Evolutionary conservation across 2,797 vertebrate genomes (phyloP), one percentile per base, ranked within the genome.

Genomic region (Enteromius unitaeniatus): DNA sequence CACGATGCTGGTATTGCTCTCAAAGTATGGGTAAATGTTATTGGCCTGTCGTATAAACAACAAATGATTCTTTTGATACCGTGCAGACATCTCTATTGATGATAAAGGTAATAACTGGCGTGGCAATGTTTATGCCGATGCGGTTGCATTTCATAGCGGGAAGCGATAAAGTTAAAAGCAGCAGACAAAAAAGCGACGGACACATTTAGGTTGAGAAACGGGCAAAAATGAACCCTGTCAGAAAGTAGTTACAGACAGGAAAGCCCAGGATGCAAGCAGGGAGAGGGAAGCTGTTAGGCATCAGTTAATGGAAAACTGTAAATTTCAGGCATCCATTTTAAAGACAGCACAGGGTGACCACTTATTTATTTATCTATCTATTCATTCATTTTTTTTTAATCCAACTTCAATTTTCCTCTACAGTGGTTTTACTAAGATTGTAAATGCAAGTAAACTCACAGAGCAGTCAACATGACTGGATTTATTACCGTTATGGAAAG

Each of bases 351-450:
- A 80, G 91, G 91, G 90, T 92, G 91, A 94, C 91, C 89, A 91
- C 91, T 93, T 93, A 93, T 94, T 95, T 94, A 94, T 95, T 92
- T 94, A 94, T 94, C 90, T 92, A 92, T 94, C 90, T 92, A 90
- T 93, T 93, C 91, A 93, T 92, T 93, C 92, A 89, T 92, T 91
- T 92, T 88, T 92, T 82, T 93, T 91, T 89, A 93, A 94, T 93
- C 92, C 93, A 93, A 94, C 92, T 94, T 94, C 94, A 94, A 95
- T 95, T 95, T 95, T 95, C 94, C 93, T 94, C 92, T 92, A 95
- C 92, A 92, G 90, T 94, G 93, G 92, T 94, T 95, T 94, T 93
- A 93, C 91, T 91, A 88, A 95, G 94, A 94, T 94, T 94, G 93
- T 94, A 93, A 94, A 95, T 93, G 93, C 92, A 91, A 88, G 93